phyloP scores from a whole-genome alignment of 2,797 vertebrate species.

The Siniperca obscura region DNA sequence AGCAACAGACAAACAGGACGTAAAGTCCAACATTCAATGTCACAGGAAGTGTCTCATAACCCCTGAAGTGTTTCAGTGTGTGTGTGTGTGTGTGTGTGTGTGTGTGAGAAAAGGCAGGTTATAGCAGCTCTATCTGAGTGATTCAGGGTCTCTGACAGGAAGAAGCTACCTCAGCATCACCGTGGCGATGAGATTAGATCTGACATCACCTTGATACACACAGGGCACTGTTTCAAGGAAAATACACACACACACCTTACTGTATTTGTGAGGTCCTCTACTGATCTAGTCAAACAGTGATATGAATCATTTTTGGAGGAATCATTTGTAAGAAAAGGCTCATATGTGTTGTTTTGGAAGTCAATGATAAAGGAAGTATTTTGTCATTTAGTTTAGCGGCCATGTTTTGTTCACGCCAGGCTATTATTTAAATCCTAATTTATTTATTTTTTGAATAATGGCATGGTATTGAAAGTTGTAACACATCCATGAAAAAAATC shows the following conservation, averaged over 20 bases:
- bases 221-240: constrained; percentile 2
- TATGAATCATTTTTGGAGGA: neutral
- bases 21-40: constrained; percentile 41
- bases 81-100: constrained; percentile 25
- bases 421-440: neutral
- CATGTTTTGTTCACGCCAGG: neutral
- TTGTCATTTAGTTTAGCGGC: neutral
- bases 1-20: constrained; percentile 66
- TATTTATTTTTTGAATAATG: neutral
- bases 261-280: neutral
- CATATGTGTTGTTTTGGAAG: neutral
- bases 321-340: neutral
- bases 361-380: neutral
- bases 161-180: constrained; percentile 32
- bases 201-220: constrained; percentile 53
- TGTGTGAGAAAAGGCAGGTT: constrained; percentile 33
- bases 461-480: neutral
- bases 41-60: constrained; percentile 67
- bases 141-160: constrained; percentile 57
- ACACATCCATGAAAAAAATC: neutral
- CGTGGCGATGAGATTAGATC: constrained; percentile 46
- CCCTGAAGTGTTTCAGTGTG: neutral
- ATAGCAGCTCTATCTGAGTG: constrained; percentile 43
- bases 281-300: neutral
- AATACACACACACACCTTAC: neutral